Base-by-base conservation (phyloP, 2,888 invertebrate genomes). In the Eubasilissa splendida region DNA sequence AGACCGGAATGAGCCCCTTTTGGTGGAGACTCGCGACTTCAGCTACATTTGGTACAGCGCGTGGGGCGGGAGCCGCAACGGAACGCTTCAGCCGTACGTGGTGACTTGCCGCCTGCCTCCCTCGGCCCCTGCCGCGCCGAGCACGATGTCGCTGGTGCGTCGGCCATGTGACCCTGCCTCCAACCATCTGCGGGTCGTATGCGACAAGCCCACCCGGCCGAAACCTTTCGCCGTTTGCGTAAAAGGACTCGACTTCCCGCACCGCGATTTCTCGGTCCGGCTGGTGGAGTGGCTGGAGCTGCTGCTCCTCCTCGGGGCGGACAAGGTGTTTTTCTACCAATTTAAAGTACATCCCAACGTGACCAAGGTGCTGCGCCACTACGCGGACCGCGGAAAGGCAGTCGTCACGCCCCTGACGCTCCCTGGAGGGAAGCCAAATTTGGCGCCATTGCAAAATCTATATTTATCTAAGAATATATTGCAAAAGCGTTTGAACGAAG, bases 211-310 rank as follows among this genome's bases (percentile, higher is more conserved):
- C 0, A 90, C 89, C 3, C 88, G 89, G 77, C 94, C 93, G 85
- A 94, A 95, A 85, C 94, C 95, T 42, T 97, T 97, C 87, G 97
- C 97, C 1, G 97, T 97, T 2, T 97, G 97, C 87, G 97, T 97
- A 33, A 97, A 97, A 88, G 98, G 98, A 0, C 90, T 99, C 77
- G 97, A 98, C 88, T 98, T 98, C 86, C 91, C 96, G 2, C 96
- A 97, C 88, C 96, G 96, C 86, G 98, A 98, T 88, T 88, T 97
- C 1, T 97, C 97, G 1, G 96, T 96, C 31, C 92, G 97, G 2
- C 90, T 98, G 42, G 94, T 98, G 71, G 98, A 99, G 88, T 99
- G 98, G 98, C 95, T 98, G 85, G 98, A 98, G 87, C 90, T 97
- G 82, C 90, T 98, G 54, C 93, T 93, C 52, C 90, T 97, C 58